phyloP scores from a whole-genome alignment of 1,140 invertebrate species.

The Chionoecetes opilio region DNA sequence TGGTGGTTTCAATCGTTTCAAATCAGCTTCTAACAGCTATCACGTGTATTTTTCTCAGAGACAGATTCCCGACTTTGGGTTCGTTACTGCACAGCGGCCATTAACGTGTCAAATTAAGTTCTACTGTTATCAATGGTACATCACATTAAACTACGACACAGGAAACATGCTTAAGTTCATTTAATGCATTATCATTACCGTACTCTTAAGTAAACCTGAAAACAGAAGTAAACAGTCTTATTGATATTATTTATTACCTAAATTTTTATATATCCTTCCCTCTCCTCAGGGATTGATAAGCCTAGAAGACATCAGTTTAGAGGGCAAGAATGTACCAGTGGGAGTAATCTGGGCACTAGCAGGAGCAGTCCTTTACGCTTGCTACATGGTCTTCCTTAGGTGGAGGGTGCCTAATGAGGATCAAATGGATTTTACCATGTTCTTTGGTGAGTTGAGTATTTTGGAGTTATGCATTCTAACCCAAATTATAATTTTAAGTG shows the following conservation, averaged over 20 bases:
- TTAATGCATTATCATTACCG: no score
- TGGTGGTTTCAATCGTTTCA: no score
- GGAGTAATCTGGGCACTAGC: conserved; percentile 91
- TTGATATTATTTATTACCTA: neutral
- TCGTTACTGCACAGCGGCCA: no score
- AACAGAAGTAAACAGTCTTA: no score
- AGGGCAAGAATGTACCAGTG: conserved; percentile 87
- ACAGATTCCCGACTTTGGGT: no score
- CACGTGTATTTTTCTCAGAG: no score
- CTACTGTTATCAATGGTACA: no score
- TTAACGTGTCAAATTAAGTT: no score
- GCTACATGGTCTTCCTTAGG: conserved; percentile 92
- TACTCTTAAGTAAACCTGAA: no score
- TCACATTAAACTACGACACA: no score
- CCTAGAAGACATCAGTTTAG: conserved; percentile 87
- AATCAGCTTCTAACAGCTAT: no score
- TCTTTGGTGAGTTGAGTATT: conserved; percentile 89
- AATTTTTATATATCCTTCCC: neutral
- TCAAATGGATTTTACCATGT: conserved; percentile 94
- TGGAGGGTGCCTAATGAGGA: conserved; percentile 93
- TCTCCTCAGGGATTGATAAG: conserved; percentile 87
- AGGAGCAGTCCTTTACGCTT: conserved; percentile 93
- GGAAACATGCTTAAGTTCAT: no score
- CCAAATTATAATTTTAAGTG: neutral
- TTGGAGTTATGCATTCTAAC: neutral